phyloP scores from a whole-genome alignment of 2,113 vertebrate genomes.

The Xerus inauris region DNA sequence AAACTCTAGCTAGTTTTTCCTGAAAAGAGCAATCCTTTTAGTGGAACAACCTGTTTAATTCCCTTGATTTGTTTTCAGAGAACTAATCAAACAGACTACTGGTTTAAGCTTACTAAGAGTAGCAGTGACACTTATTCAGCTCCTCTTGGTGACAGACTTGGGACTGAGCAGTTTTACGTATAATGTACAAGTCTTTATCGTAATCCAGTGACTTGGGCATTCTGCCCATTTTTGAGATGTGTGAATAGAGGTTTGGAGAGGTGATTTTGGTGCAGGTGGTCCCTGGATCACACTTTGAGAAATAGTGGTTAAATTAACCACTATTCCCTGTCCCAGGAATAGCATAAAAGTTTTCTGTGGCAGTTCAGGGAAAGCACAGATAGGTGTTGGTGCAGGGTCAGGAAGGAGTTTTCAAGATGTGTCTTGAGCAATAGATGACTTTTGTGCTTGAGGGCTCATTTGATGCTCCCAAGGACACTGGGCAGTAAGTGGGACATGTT shows the following conservation, averaged over 20 bases:
- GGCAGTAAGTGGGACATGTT: fast-evolving
- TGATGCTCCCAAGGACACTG: neutral
- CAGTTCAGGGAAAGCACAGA: neutral
- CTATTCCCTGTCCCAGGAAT: neutral
- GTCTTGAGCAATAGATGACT: neutral
- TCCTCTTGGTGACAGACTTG: neutral
- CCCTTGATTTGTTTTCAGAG: neutral
- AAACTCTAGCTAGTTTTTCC: neutral
- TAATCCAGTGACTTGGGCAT: neutral
- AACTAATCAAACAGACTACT: neutral
- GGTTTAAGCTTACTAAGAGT: neutral
- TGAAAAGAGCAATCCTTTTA: neutral
- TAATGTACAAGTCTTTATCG: neutral
- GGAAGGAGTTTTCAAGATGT: neutral
- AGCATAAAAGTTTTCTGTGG: neutral
- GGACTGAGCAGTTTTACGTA: neutral
- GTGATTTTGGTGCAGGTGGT: neutral
- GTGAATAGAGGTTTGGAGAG: neutral
- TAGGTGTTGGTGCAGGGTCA: neutral
- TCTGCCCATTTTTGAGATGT: conserved; percentile 13
- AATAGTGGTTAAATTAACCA: neutral
- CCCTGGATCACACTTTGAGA: neutral
- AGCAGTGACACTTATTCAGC: neutral
- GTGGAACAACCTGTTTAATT: neutral
- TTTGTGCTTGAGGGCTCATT: neutral